phyloP scores from a whole-genome alignment of 2,888 invertebrate genomes.

The Andrena marginata region DNA sequence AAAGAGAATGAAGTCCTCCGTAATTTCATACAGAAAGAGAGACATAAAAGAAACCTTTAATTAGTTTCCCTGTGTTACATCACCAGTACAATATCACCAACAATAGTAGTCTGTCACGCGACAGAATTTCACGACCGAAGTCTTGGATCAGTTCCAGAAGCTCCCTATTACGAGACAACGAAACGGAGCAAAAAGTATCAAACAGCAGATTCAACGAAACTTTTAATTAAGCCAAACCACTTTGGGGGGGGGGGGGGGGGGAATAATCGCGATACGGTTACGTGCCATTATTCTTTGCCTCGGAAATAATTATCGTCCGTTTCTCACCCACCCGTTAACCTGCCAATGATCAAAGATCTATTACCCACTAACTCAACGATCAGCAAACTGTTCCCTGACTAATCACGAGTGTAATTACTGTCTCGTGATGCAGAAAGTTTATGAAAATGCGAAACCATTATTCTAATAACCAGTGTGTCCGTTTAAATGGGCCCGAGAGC shows the following conservation, averaged over 20 bases:
- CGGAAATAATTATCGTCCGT: background rate
- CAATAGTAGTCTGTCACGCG: constrained; percentile 15
- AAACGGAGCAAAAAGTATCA: constrained; percentile 12
- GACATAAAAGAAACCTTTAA: constrained; percentile 2
- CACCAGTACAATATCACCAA: constrained; percentile 1
- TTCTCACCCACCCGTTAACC: background rate
- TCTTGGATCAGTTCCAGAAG: constrained; percentile 33
- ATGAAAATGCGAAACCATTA: constrained; percentile 1
- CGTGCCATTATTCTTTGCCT: too few species aligned
- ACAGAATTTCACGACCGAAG: constrained; percentile 27
- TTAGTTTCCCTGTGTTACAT: background rate
- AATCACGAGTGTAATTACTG: constrained; percentile 6
- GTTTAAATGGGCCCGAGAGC: too few species aligned
- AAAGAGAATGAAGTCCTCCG: background rate
- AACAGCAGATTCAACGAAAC: background rate
- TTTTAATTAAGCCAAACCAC: background rate
- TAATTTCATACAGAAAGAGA: background rate
- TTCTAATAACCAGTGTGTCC: background rate
- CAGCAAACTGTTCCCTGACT: background rate
- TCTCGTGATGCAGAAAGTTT: background rate
- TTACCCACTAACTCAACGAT: background rate
- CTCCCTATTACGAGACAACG: background rate
- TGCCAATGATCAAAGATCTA: background rate
- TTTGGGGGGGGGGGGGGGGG: too few species aligned
- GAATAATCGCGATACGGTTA: background rate